A percentile compares a stretch with the other conserved stretches of the same genome.
Evolutionary conservation across 1,140 invertebrate genomes (phyloP).

Genomic region (Ceratosolen solmsi): DNA sequence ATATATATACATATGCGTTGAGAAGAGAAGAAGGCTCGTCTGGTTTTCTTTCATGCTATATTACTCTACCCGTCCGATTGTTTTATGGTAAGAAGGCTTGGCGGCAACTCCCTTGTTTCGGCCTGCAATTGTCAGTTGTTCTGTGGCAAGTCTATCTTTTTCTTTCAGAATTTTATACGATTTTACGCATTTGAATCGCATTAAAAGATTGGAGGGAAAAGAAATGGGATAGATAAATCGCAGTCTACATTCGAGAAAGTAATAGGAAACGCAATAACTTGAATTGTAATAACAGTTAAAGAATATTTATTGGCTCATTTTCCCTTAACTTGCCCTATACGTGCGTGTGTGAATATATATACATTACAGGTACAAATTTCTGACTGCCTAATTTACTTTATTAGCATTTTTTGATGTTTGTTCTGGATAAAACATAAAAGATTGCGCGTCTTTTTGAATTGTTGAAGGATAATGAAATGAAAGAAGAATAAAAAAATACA

Average conservation of each 20-base stretch:
- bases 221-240: background rate
- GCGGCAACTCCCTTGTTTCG: background rate
- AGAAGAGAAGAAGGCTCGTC: background rate
- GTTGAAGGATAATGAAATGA: too few species aligned
- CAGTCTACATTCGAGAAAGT: background rate
- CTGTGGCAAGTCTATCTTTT: background rate
- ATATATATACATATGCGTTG: background rate
- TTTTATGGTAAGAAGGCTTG: slow-evolving; percentile 13
- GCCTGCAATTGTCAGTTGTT: background rate
- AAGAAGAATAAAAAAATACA: too few species aligned
- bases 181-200: background rate
- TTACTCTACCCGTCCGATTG: background rate
- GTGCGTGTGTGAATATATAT: too few species aligned
- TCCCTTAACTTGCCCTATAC: too few species aligned
- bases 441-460: too few species aligned
- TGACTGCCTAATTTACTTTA: too few species aligned
- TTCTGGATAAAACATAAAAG: too few species aligned
- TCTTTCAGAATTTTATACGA: slow-evolving; percentile 3
- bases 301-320: too few species aligned
- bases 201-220: background rate
- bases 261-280: background rate
- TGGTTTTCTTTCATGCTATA: background rate
- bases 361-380: too few species aligned
- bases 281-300: too few species aligned
- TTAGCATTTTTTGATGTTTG: too few species aligned